These are phyloP conservation scores for Pedicia rivosa DNA, from an alignment of 2,888 invertebrate genomes.

Conservation along the genomic window DNA sequence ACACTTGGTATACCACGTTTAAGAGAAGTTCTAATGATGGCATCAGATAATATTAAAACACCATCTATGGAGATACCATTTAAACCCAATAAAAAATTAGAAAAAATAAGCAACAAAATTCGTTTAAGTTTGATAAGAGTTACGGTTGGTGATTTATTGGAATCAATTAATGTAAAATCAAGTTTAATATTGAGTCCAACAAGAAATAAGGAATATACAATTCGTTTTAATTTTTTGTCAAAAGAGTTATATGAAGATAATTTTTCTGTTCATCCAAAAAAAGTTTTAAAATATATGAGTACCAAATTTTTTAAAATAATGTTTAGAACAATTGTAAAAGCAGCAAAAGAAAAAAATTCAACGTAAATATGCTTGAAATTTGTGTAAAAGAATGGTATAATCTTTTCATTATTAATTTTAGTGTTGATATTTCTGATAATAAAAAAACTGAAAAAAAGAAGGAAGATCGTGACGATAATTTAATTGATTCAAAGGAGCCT, in stretches of 20 bases:
- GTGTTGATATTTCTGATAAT: constrained; percentile 30
- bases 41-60: constrained; percentile 83
- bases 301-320: constrained; percentile 49
- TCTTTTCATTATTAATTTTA: constrained; percentile 13
- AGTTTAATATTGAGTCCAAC: constrained; percentile 36
- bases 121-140: constrained; percentile 61
- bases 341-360: constrained; percentile 34
- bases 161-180: constrained; percentile 31
- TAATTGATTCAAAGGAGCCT: constrained; percentile 31
- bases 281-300: constrained; percentile 59
- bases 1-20: constrained; percentile 98
- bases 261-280: constrained; percentile 50
- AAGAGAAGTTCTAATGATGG: constrained; percentile 93
- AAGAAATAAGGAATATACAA: constrained; percentile 43
- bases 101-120: constrained; percentile 46
- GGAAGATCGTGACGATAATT: constrained; percentile 20
- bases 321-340: constrained; percentile 43
- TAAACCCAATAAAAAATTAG: constrained; percentile 33
- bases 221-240: constrained; percentile 61
- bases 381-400: too few species aligned
- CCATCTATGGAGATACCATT: constrained; percentile 94
- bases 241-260: constrained; percentile 54
- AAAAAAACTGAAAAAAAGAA: constrained; percentile 25
- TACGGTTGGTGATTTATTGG: constrained; percentile 60
- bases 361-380: too few species aligned